Base-by-base conservation (phyloP, 2,888 invertebrate species). In the Pardosa pseudoannulata region DNA sequence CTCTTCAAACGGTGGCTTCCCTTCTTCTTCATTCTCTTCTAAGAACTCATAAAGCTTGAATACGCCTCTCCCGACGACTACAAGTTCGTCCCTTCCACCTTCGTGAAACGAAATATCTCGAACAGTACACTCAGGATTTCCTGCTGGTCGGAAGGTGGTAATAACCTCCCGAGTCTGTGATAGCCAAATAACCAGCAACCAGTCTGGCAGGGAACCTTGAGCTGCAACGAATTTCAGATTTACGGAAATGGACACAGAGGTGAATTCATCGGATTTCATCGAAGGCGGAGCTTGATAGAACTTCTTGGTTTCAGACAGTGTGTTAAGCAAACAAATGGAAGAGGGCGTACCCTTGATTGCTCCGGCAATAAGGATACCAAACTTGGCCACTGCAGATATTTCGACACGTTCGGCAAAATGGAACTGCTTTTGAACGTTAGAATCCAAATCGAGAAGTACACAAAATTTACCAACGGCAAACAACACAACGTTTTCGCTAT, bases 21-120 rank as follows among this genome's bases (percentile, higher is more conserved):
- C 72, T 1, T 23, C 11, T 1, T 50, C 56, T 1, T 39, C 39
- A 0, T 1, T 27, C 6, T 28, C 50, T 1, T 50, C 36, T 56
- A 73, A 73, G 19, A 56, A 67, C 39, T 83, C 83, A n/a, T 78
- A 85, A 16, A 85, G n/a, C 50, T 65, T 56, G 31, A 85, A 73
- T 6, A 85, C 67, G 0, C 56, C n/a, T 23, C 68, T 72, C 2
- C 83, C 83, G 6, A 85, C 78, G 0, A 76, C 78, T 0, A 85
- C 62, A 1, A 85, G 7, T 28, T 85, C 83, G 28, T 85, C 78
- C 1, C 78, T 11, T 2, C 67, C 83, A 0, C 50, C 73, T 1
- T 36, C 83, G 11, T 72, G 50, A 23, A 85, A 85, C 3, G 83
- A 85, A 56, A 85, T 72, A 3, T 78, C 83, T 1, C 73, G 19